A percentile compares a stretch with the other conserved stretches of the same genome.
Conservation (phyloP, 2,888 invertebrate genomes). For the Nephrotoma guestfalica region DNA sequence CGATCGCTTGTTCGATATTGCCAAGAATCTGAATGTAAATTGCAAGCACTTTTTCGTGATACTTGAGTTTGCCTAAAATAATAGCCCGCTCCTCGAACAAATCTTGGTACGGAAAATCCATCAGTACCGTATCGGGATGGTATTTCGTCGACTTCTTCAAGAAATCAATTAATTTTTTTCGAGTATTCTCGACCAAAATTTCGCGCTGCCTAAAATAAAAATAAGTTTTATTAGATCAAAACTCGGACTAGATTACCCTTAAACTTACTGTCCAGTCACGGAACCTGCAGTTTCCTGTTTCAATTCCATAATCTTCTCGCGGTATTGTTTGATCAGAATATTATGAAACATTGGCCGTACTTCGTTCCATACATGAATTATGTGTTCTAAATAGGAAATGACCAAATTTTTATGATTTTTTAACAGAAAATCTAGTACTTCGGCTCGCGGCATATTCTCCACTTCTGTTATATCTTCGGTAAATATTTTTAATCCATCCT, state of each 20-base stretch:
- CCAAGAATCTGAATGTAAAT: slow-evolving; percentile 84
- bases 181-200: slow-evolving; percentile 27
- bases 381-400: slow-evolving; percentile 88
- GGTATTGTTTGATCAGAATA: slow-evolving; percentile 75
- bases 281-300: slow-evolving; percentile 22
- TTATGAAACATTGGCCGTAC: slow-evolving; percentile 77
- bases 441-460: slow-evolving; percentile 73
- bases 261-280: not conserved
- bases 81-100: slow-evolving; percentile 88
- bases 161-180: slow-evolving; percentile 54
- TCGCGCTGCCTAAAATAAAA: slow-evolving; percentile 9
- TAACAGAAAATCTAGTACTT: slow-evolving; percentile 78
- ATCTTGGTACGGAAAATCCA: slow-evolving; percentile 71
- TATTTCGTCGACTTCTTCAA: slow-evolving; percentile 68
- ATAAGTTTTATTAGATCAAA: not conserved
- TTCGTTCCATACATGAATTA: slow-evolving; percentile 83
- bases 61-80: slow-evolving; percentile 76
- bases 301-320: slow-evolving; percentile 47
- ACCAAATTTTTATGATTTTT: slow-evolving; percentile 65
- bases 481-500: slow-evolving; percentile 80
- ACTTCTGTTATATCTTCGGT: slow-evolving; percentile 80
- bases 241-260: not conserved
- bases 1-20: slow-evolving; percentile 67
- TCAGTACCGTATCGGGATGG: slow-evolving; percentile 70
- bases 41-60: slow-evolving; percentile 83